Evolutionary conservation across 1,140 invertebrate species (phyloP), one percentile per base, ranked within the genome.

Genomic region (Drosophila ogumai): DNA sequence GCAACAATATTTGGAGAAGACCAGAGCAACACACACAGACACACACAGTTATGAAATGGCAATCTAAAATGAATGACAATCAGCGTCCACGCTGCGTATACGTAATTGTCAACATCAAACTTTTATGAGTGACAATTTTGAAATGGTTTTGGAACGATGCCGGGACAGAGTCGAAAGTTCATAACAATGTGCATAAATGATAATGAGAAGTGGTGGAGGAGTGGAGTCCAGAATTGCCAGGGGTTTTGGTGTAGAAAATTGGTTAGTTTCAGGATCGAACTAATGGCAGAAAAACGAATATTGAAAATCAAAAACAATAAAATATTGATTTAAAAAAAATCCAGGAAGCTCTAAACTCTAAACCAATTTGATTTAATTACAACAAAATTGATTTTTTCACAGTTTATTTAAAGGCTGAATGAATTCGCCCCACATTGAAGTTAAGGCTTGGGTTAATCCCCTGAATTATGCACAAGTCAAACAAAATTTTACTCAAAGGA

Each of bases 71-170:
- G 34, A 72, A 72, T 72, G 61, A 79, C 77, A 85, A 85, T 80
- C 78, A 80, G 74, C 78, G 75, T 65, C 73, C 82, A 66, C 82
- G 66, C 54, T 82, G 84, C 84, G 84, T 86, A 76, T 86, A 82
- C 82, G 84, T 87, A 86, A 86, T 87, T 86, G 77, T 61, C 49
- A 61, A 49, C 60, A 59, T 87, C 47, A 71, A 87, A 87, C 84
- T 87, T 87, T 87, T 88, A 87, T 87, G 76, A 87, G 84, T 80
- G 82, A 88, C 84, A 87, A 87, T 87, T 88, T 86, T 66, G 82
- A 68, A 73, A 50, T 81, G 64, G 75, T 72, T 77, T 69, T 32
- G 38, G 46, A 47, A 15, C 44, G 22, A 19, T 52, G 56, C 46
- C 38, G 60, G n/a, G 12, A 31, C 34, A 41, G n/a, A 22, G 31